Evolutionary conservation across 2,113 vertebrate species (phyloP).

Genomic region (Sceloporus undulatus): DNA sequence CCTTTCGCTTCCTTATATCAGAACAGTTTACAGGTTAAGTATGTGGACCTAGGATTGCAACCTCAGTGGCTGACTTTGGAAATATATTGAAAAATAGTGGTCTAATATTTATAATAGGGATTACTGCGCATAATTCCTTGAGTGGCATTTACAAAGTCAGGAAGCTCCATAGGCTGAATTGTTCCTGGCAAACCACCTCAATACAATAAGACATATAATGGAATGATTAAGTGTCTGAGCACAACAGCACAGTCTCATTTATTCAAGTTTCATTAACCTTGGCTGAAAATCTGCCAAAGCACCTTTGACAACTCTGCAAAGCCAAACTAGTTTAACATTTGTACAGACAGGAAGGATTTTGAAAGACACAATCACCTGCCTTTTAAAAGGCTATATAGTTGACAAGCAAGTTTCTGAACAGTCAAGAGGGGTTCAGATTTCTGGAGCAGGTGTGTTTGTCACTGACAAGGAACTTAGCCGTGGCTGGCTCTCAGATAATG

Average conservation of each 20-base stretch:
- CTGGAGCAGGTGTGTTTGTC: constrained; percentile 18
- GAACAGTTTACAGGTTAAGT: not conserved
- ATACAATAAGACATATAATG: constrained; percentile 5
- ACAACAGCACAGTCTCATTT: constrained; percentile 57
- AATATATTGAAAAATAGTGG: not conserved
- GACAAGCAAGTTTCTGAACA: constrained; percentile 51
- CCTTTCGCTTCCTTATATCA: no score
- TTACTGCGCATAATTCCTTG: constrained; percentile 55
- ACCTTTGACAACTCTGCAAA: constrained; percentile 49
- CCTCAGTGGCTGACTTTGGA: not conserved
- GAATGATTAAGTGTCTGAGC: constrained; percentile 61
- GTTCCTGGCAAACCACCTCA: constrained; percentile 55
- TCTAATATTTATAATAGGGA: constrained; percentile 17
- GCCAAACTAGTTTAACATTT: constrained; percentile 44
- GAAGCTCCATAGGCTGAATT: constrained; percentile 58
- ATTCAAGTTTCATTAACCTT: constrained; percentile 66
- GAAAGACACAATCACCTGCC: constrained; percentile 29
- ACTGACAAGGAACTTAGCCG: constrained; percentile 26
- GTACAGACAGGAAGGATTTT: constrained; percentile 35
- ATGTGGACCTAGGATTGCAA: not conserved
- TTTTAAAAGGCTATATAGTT: not conserved
- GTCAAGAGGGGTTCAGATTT: constrained; percentile 27
- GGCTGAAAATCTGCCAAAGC: constrained; percentile 60
- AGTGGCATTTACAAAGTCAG: constrained; percentile 55
- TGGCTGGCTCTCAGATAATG: not conserved